Conservation (phyloP, 2,888 invertebrate genomes). For the Pogonocherus hispidulus region DNA sequence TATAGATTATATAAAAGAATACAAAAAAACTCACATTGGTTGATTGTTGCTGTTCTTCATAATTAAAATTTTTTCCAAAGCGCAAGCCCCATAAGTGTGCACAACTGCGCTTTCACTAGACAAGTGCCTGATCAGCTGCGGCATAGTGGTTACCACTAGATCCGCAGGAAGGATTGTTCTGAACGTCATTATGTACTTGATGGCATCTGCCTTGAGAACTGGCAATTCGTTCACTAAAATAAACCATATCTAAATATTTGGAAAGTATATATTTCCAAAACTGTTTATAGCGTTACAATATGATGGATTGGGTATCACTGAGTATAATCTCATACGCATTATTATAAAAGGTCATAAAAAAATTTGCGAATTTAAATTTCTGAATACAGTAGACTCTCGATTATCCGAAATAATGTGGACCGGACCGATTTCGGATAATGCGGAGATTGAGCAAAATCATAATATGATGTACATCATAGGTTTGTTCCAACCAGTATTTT, state of each 20-base stretch:
- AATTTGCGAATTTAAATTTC: too few relatives aligned
- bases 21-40: constrained; percentile 69
- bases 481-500: too few relatives aligned
- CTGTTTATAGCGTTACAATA: too few relatives aligned
- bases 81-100: constrained; percentile 94
- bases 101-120: constrained; percentile 86
- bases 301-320: too few relatives aligned
- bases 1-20: too few relatives aligned
- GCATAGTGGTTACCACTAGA: constrained; percentile 81
- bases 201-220: constrained; percentile 95
- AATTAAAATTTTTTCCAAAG: constrained; percentile 88
- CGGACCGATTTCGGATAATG: too few relatives aligned
- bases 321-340: too few relatives aligned
- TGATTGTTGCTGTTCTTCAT: constrained; percentile 76
- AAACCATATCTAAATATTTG: neutral
- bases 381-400: too few relatives aligned
- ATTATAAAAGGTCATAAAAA: too few relatives aligned
- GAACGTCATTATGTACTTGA: constrained; percentile 97
- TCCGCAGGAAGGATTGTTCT: constrained; percentile 89
- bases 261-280: neutral
- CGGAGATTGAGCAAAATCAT: too few relatives aligned
- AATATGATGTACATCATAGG: too few relatives aligned
- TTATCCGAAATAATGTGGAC: too few relatives aligned
- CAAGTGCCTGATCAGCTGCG: constrained; percentile 84
- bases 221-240: constrained; percentile 87